Conservation (phyloP, 2,113 vertebrate species). For the Mohoua ochrocephala region DNA sequence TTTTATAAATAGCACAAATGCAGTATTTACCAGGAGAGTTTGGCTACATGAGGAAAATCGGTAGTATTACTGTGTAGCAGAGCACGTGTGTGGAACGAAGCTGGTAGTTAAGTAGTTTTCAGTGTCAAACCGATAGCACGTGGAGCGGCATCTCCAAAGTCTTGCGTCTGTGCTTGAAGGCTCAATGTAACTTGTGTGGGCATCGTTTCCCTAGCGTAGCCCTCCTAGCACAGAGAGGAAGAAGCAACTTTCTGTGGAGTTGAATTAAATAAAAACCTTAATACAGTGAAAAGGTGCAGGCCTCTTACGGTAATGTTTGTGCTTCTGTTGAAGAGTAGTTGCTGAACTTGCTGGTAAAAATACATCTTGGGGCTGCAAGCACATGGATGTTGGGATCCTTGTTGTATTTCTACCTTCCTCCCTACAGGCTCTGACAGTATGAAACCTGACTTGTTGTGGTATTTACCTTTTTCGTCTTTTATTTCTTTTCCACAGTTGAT, state of each 20-base stretch:
- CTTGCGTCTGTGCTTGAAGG: background rate
- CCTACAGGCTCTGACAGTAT: background rate
- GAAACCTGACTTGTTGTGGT: background rate
- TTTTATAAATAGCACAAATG: background rate
- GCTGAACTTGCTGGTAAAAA: background rate
- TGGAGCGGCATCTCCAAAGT: background rate
- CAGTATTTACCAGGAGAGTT: background rate
- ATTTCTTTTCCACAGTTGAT: background rate
- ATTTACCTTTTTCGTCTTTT: background rate
- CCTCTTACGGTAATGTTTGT: background rate
- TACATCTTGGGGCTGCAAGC: background rate
- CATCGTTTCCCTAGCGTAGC: background rate
- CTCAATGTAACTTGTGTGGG: background rate
- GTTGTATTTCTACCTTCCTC: background rate
- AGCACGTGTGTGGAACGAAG: background rate
- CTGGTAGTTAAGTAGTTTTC: background rate
- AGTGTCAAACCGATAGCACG: background rate
- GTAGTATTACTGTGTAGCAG: background rate
- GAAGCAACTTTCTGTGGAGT: background rate
- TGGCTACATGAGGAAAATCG: fast-evolving
- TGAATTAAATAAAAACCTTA: background rate
- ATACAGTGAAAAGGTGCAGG: background rate
- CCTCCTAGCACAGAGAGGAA: background rate
- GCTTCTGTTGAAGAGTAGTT: background rate
- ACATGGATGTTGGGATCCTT: background rate